Evolutionary conservation across 2,797 vertebrate genomes (phyloP), one percentile per base, ranked within the genome.

Genomic region (Basileuterus tristriatus): DNA sequence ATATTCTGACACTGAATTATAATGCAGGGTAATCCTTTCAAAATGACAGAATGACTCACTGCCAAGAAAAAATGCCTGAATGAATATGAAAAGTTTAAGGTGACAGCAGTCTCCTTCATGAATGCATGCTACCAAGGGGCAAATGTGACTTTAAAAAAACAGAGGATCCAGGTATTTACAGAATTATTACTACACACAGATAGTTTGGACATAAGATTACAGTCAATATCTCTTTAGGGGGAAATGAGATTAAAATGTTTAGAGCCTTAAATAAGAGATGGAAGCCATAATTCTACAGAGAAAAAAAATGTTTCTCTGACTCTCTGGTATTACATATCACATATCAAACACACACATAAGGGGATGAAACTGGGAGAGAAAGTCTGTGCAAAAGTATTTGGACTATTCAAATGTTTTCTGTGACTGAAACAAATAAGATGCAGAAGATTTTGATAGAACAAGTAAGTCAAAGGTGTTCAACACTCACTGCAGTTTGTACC

Each of bases 11-110:
- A 79, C 44, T 82, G 68, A 93, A 92, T 85, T 87, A 81, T 83
- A 96, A 90, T 75, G 46, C 34, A 93, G 26, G 15, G 19, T 77
- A 94, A 91, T 90, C 58, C 60, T 93, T 95, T 89, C 46, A 93
- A 83, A 93, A 89, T 82, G 77, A 88, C 77, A 87, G 81, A 78
- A 77, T 2, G 1, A 87, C 53, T 95, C 59, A 65, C 24, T 78
- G 53, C 3, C 50, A 76, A 64, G 62, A 84, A 63, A 65, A 69
- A 79, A 84, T 41, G 58, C 53, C 29, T 80, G 34, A 32, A 71
- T 37, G 64, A 83, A 55, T 81, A 69, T 58, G 17, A 78, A 70
- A 85, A 78, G n/a, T 53, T 68, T 95, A 78, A 82, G 32, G n/a
- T 50, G 30, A 37, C 21, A 85, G 49, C 11, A 72, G 36, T 21